phyloP scores from a whole-genome alignment of 2,888 invertebrate species.

The Tiphia femorata region DNA sequence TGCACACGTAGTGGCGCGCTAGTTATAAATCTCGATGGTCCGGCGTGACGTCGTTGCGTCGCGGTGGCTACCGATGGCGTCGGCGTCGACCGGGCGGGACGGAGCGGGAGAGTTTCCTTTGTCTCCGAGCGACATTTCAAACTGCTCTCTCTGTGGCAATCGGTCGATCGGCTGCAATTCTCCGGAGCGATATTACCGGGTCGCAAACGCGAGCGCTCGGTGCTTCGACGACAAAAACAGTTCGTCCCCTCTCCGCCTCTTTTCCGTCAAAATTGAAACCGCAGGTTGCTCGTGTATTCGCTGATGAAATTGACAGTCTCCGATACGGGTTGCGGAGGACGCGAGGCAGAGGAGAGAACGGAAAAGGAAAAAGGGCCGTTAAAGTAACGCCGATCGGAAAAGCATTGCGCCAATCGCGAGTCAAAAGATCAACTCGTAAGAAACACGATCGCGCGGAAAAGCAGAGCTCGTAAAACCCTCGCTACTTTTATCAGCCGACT shows the following conservation, averaged over 20 bases:
- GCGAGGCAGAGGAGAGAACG: not conserved
- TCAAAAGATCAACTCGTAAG: constrained; percentile 8
- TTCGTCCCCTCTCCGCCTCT: constrained; percentile 31
- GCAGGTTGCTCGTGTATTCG: too few species aligned
- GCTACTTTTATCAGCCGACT: constrained; percentile 28
- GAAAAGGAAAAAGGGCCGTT: not conserved
- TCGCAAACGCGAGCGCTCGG: too few species aligned
- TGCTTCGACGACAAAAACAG: constrained; percentile 25
- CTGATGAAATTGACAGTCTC: constrained; percentile 10
- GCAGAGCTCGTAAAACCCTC: constrained; percentile 12
- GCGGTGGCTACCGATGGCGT: too few species aligned
- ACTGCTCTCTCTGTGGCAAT: constrained; percentile 30
- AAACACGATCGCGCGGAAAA: constrained; percentile 8
- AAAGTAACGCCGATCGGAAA: constrained; percentile 12
- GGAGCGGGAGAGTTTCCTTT: constrained; percentile 36
- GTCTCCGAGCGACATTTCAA: constrained; percentile 36
- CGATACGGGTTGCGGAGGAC: not conserved
- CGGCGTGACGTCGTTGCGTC: too few species aligned
- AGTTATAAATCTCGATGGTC: too few species aligned
- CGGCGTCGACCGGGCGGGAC: too few species aligned
- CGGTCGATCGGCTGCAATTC: constrained; percentile 31
- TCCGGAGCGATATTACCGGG: constrained; percentile 26
- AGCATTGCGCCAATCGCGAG: constrained; percentile 12
- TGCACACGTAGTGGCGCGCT: too few species aligned
- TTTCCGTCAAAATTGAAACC: constrained; percentile 40